A percentile compares a stretch with the other conserved stretches of the same genome.
phyloP scores from a whole-genome alignment of 2,113 vertebrate species.

The Vidua macroura region DNA sequence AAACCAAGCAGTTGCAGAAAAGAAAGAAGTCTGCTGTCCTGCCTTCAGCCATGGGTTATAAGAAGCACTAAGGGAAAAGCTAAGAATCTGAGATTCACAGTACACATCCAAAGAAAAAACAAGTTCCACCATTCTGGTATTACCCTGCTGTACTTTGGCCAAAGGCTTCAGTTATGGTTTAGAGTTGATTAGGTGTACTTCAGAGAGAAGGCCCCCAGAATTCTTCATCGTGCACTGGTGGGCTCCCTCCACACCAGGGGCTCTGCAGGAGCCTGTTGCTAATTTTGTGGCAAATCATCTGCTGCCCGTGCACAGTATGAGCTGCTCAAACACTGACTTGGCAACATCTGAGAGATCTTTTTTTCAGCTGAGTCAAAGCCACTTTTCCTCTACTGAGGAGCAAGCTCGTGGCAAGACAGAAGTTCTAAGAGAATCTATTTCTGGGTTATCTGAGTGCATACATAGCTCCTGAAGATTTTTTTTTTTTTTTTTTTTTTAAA shows the following conservation, averaged over 20 bases:
- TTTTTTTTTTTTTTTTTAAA: not conserved
- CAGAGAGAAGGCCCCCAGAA: not conserved
- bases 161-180: not conserved
- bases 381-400: not conserved
- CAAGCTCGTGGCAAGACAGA: not conserved
- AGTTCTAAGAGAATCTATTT: conserved; percentile 38
- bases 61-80: not conserved
- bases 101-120: not conserved
- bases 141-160: not conserved
- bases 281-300: not conserved
- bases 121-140: not conserved
- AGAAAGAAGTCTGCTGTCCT: not conserved
- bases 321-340: not conserved
- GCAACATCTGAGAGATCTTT: not conserved
- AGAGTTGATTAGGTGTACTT: not conserved
- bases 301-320: not conserved
- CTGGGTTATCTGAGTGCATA: not conserved
- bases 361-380: conserved; percentile 11
- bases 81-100: not conserved
- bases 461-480: not conserved
- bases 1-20: not conserved
- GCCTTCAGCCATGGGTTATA: not conserved
- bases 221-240: not conserved
- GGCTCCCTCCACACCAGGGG: not conserved
- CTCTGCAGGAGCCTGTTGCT: not conserved